Evolutionary conservation across 2,797 vertebrate species (phyloP), one percentile per base, ranked within the genome.

Genomic region (Catamblyrhynchus diadema): DNA sequence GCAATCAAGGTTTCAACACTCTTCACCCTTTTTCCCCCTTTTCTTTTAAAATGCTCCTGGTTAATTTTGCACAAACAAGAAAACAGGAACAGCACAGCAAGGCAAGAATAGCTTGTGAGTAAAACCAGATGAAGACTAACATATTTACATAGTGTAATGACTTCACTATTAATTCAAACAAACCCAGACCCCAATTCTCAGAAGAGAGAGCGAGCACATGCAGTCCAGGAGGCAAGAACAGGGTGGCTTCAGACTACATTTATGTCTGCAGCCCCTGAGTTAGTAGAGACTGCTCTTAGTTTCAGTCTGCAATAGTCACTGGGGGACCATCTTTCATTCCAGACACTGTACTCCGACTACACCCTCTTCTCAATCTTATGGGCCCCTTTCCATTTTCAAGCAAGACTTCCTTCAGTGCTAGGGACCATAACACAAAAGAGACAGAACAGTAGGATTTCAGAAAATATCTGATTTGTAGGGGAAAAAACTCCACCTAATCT

Each of bases 81-180:
- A 94, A 96, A 88, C 45, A 86, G 37, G 89, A 94, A 86, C 69
- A 89, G 61, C 91, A 48, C 91, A 96, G 92, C 51, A 66, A 91
- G 87, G 89, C 94, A 96, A 95, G 85, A 95, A 96, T 90, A 94
- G 93, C 90, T 94, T 75, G 33, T 96, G 94, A 96, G 87, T 94
- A 94, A 96, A 96, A 97, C 84, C 92, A 96, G 95, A 96, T 95
- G 94, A 96, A 90, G 44, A 17, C 75, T 73, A 90, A 83, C 93
- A 73, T 92, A 96, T 96, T 96, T 93, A 90, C 89, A 94, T 64
- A 95, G 82, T 65, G 82, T 96, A 94, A 96, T 96, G 91, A 92
- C 91, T 95, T 94, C 65, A 69, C 88, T 96, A 94, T 78, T 95
- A 95, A 96, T 94, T 94, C 86, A 93, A 89, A 95, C 92, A 96